Evolutionary conservation across 2,797 vertebrate genomes (phyloP).

Genomic region (Mormyrops attenuatus): DNA sequence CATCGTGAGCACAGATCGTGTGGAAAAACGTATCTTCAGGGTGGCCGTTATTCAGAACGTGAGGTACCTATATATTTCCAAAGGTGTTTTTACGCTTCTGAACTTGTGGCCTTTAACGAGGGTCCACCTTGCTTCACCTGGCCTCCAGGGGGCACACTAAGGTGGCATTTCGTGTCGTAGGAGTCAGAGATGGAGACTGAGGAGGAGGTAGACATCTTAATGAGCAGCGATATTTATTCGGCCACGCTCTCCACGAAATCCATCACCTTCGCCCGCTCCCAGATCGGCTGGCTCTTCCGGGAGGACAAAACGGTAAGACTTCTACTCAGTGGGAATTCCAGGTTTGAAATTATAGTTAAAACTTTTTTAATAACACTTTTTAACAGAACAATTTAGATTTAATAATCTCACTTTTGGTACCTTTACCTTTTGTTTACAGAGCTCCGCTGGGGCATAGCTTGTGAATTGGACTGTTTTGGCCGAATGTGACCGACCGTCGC

Average conservation of each 20-base stretch:
- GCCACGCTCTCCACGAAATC: constrained; percentile 94
- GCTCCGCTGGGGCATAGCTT: not conserved
- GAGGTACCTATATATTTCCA: not conserved
- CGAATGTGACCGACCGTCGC: not conserved
- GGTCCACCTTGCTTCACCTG: not conserved
- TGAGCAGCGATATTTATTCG: constrained; percentile 96
- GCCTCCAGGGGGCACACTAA: not conserved
- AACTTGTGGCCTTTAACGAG: not conserved
- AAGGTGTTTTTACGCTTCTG: not conserved
- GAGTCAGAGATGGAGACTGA: constrained; percentile 97
- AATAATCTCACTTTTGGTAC: not conserved
- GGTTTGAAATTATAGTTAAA: not conserved
- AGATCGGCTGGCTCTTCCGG: constrained; percentile 92
- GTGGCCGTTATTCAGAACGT: not conserved
- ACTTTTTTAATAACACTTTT: not conserved
- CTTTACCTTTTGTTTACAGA: not conserved
- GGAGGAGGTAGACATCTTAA: constrained; percentile 94
- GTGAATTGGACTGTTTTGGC: not conserved
- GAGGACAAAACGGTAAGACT: constrained; percentile 86
- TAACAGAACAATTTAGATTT: not conserved
- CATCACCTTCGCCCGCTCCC: constrained; percentile 85
- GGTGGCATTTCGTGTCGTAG: constrained; percentile 47
- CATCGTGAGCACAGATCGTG: not conserved
- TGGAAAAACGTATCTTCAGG: not conserved
- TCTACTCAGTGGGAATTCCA: not conserved